Percentiles rank a stretch among this genome's conserved stretches.
Evolutionary conservation across 1,140 invertebrate genomes (phyloP).

Genomic region (Drosophila paulistorum): DNA sequence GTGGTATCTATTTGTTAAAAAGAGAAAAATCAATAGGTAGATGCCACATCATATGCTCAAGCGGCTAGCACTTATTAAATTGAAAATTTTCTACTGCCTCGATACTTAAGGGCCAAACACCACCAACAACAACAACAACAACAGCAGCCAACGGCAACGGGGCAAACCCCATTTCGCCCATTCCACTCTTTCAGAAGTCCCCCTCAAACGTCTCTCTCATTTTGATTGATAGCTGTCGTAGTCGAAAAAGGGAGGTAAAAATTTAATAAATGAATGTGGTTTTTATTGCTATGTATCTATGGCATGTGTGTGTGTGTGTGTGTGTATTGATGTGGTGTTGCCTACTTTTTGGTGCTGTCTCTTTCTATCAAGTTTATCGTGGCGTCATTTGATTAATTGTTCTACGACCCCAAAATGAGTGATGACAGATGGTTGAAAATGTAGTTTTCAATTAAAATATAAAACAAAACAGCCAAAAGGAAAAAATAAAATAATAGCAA

Average conservation of each 20-base stretch:
- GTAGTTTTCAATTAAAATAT: slow-evolving; percentile 12
- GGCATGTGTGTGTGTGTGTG: background rate
- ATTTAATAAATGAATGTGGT: slow-evolving; percentile 41
- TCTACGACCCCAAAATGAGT: slow-evolving; percentile 10
- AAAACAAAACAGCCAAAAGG: background rate
- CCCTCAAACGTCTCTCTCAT: background rate
- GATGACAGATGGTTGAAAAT: slow-evolving; percentile 26
- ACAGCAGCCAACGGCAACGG: background rate
- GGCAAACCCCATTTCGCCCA: background rate
- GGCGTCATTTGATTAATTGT: slow-evolving; percentile 33
- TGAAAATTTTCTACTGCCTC: slow-evolving; percentile 29
- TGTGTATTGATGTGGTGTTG: slow-evolving; percentile 1
- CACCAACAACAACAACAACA: background rate
- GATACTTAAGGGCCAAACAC: slow-evolving; percentile 18
- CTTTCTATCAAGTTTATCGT: slow-evolving; percentile 26
- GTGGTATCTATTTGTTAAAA: background rate
- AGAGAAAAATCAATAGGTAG: slow-evolving; percentile 24
- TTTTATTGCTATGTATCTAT: slow-evolving; percentile 22
- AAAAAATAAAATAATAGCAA: background rate
- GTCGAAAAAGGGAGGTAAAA: slow-evolving; percentile 13
- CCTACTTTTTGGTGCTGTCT: slow-evolving; percentile 12
- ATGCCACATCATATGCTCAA: slow-evolving; percentile 28
- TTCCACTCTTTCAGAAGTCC: background rate
- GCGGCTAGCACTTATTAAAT: slow-evolving; percentile 31
- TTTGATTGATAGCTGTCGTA: slow-evolving; percentile 37